Base-by-base conservation (phyloP, 1,140 invertebrate genomes). In the Frieseomelitta varia region DNA sequence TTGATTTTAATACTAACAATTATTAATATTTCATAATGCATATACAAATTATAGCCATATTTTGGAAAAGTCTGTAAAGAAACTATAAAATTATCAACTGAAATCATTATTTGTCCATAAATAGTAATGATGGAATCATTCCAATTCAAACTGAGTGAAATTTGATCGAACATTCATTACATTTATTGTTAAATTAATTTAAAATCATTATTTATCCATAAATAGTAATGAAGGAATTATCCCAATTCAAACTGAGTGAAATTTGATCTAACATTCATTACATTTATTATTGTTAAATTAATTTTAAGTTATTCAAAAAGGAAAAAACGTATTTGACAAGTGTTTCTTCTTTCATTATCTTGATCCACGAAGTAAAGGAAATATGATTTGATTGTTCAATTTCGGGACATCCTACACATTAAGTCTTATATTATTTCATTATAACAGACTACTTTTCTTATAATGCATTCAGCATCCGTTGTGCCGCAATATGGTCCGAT, bases 361-460 rank as follows among this genome's bases (percentile, higher is more conserved):
- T 10, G 1, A 47, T 11, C 39, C 17, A 39, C 8, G 21, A 34
- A 79, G 56, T 51, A 51, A 24, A 55, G 8, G 4, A 55, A 55
- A 21, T 11, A 53, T 15, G 19, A 67, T 53, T 68, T 34, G n/a
- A 34, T 58, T 30, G 15, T 58, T n/a, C 21, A 34, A 74, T 74
- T 51, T 30, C 39, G 24, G 61, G 19, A 79, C 81, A 84, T 56
- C 68, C 67, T 78, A 58, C 61, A 71, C 27, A 55, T 55, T 24
- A 67, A 39, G 56, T 56, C 67, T 71, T 84, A 82, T 55, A 17
- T 84, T 84, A 72, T 15, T 53, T 84, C 67, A 56, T 79, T 71
- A 84, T 56, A 84, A 84, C 76, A 78, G 67, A 84, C 67, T 79
- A 84, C 81, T 58, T 79, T 84, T 79, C 67, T 79, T 83, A 79